A percentile compares a stretch with the other conserved stretches of the same genome.
Conservation (phyloP, 1,140 invertebrate genomes). For the Rhagoletis zephyria region DNA sequence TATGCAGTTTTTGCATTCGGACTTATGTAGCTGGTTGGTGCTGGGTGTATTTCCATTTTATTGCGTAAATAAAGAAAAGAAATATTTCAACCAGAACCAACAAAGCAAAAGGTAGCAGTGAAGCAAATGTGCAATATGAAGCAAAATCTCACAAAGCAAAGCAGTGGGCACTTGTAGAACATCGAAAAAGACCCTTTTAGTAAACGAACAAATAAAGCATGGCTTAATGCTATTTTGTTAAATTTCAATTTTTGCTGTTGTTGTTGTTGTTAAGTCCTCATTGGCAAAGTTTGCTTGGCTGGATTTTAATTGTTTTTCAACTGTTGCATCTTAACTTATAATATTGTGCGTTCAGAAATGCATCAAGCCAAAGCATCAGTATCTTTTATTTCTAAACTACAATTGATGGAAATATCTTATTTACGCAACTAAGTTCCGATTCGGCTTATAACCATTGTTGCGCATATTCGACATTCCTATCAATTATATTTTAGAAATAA, state of each 20-base stretch:
- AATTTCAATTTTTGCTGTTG: neutral
- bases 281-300: neutral
- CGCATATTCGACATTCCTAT: too few relatives aligned
- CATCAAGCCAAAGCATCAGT: too few relatives aligned
- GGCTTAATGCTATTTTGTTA: neutral
- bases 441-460: too few relatives aligned
- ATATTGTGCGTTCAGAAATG: too few relatives aligned
- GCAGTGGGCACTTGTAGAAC: neutral
- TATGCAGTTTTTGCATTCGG: neutral
- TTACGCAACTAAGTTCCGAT: too few relatives aligned
- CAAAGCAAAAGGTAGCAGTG: neutral
- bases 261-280: neutral
- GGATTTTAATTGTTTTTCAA: neutral
- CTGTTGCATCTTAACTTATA: neutral
- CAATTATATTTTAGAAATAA: too few relatives aligned
- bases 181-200: neutral
- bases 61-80: neutral
- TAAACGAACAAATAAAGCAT: neutral
- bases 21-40: neutral
- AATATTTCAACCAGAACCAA: neutral
- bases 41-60: slow-evolving; percentile 11
- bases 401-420: too few relatives aligned
- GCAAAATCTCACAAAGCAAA: neutral
- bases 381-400: too few relatives aligned
- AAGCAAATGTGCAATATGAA: neutral